Evolutionary conservation across 2,113 vertebrate species (phyloP).

Genomic region (Ariopsis seemanni): DNA sequence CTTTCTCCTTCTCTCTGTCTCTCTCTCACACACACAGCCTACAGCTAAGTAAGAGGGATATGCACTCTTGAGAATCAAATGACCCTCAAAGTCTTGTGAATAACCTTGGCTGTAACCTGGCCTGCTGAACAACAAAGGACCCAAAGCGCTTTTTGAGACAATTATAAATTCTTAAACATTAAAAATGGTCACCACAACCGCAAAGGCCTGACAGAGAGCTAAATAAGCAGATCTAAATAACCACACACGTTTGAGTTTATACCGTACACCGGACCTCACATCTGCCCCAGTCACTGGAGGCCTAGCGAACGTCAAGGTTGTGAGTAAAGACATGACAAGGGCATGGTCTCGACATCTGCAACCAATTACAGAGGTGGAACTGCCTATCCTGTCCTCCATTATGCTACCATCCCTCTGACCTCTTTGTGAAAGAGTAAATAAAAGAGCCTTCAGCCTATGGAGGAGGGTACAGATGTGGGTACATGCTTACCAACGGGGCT

Average conservation of each 20-base stretch:
- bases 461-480: conserved; percentile 64
- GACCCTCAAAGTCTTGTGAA: conserved; percentile 41
- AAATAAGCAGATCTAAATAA: conserved; percentile 27
- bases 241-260: conserved; percentile 9
- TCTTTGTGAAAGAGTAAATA: conserved; percentile 59
- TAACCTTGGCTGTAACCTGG: conserved; percentile 24
- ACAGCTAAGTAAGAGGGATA: conserved; percentile 33
- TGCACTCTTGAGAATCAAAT: conserved; percentile 44
- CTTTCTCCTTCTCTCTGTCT: conserved; percentile 5
- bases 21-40: not conserved
- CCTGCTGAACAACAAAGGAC: not conserved
- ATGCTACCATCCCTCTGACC: conserved; percentile 48
- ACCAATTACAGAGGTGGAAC: conserved; percentile 67
- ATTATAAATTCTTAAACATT: not conserved
- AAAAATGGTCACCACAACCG: not conserved
- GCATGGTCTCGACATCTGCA: conserved; percentile 66
- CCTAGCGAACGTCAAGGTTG: conserved; percentile 46
- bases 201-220: not conserved
- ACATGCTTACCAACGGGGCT: conserved; percentile 49
- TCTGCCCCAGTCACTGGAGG: conserved; percentile 33
- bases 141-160: not conserved
- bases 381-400: conserved; percentile 62
- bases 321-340: conserved; percentile 53
- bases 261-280: conserved; percentile 24
- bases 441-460: conserved; percentile 13